Evolutionary conservation across 2,888 invertebrate genomes (phyloP), one percentile per base, ranked within the genome.

Genomic region (Galerucella calmariensis): DNA sequence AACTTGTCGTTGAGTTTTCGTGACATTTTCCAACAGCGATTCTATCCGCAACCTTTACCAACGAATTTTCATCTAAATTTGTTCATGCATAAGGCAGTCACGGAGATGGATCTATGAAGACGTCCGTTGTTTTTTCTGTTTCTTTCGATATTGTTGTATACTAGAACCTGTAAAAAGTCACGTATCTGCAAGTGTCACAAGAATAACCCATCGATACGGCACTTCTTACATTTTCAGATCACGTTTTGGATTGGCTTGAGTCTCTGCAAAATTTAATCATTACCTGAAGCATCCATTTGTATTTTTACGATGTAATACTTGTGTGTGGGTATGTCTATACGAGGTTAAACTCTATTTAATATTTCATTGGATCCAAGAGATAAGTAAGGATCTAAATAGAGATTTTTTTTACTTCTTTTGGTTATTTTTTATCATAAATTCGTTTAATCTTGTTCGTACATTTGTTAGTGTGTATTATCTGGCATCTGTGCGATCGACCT

Each of bases 171-270:
- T 58, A 70, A 69, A 72, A 75, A 70, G 73, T 75, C 75, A 75
- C 75, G 75, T 75, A 67, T 51, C 67, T 63, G 72, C 63, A 59
- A 75, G 72, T 75, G 75, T 70, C 75, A 75, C 73, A 63, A 61
- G 72, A 73, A 75, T 75, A 75, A 73, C 73, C 75, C 69, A 75
- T 75, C 75, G 67, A 75, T 75, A 69, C 70, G 69, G 46, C 51
- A 48, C 48, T 67, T 20, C 67, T 75, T 72, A 35, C 46, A 53
- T 48, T 72, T 72, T 66, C 76, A 41, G 63, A 70, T 74, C 76
- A 76, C 76, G 76, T 76, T 63, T 41, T 62, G 74, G 71, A 76
- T 76, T 76, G 76, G 74, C 69, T 74, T 62, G 67, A 72, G 75
- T 62, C 58, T 68, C 72, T 68, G 72, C 75, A 72, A 75, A 75